Conservation (phyloP, 2,797 vertebrate genomes). For the Molossus alvarezi region DNA sequence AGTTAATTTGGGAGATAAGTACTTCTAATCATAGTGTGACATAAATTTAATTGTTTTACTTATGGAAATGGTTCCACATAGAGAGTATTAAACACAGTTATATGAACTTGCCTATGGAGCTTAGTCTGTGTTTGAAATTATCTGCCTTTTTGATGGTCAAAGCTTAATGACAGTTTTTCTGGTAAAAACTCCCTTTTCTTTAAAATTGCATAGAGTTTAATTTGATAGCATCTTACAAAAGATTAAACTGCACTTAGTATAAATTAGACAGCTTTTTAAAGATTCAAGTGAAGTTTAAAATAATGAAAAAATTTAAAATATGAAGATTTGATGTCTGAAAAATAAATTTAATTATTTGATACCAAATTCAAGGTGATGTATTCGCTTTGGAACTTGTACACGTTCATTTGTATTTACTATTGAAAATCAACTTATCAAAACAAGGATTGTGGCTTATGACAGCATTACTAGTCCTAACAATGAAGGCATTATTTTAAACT, state of each 20-base stretch:
- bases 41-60: conserved; percentile 65
- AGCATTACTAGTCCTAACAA: conserved; percentile 73
- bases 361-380: conserved; percentile 70
- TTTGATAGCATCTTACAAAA: conserved; percentile 75
- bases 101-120: conserved; percentile 58
- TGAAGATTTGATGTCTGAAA: conserved; percentile 77
- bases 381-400: conserved; percentile 75
- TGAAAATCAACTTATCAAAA: conserved; percentile 71
- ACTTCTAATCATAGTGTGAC: conserved; percentile 72
- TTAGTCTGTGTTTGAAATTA: conserved; percentile 73
- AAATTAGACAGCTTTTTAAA: conserved; percentile 80
- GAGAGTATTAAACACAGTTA: conserved; percentile 66
- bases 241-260: conserved; percentile 76
- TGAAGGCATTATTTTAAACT: conserved; percentile 87
- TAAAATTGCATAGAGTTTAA: conserved; percentile 73
- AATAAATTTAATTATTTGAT: conserved; percentile 80
- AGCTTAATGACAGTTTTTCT: conserved; percentile 76
- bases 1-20: conserved; percentile 66
- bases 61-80: conserved; percentile 56
- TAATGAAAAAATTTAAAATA: conserved; percentile 80
- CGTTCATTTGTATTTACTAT: conserved; percentile 67
- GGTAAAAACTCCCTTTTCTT: conserved; percentile 72
- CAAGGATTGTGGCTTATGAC: conserved; percentile 83
- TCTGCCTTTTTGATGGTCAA: conserved; percentile 69
- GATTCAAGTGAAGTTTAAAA: conserved; percentile 85